Base-by-base conservation (phyloP, 1,140 invertebrate species). In the Parapsyche elsis region DNA sequence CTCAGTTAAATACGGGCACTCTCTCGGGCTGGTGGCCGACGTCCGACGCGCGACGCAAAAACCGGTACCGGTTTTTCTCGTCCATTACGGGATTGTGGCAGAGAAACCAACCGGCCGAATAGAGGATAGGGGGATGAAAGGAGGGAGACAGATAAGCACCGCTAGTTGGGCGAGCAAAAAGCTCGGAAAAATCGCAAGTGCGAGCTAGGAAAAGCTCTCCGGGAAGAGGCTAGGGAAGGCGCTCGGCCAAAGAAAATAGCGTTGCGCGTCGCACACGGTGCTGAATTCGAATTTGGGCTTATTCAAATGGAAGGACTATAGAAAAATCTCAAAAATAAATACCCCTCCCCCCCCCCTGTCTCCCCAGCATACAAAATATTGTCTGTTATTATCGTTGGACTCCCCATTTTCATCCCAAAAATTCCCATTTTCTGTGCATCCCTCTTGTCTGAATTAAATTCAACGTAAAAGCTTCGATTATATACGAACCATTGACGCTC, bases 101-200 rank as follows among this genome's bases (percentile, higher is more conserved):
- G 49, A 53, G 16, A 53, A 53, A 53, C 1, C 10, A 5, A 10
- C 10, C 16, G 49, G 49, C 49, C 49, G 12, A 53, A 53, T 1
- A 10, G 16, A 14, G 16, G 49, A 53, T 14, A 38, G 30, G 30
- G 30, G 30, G 30, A 38, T 38, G 30, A 38, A 7, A 7, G 5
- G 57, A 61, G 30, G 5, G 57, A 61, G 57, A 61, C 64, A 67
- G 64, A 67, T 67, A 67, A 67, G 64, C 64, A 23, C 64, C 30
- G 19, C 24, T 23, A 23, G 64, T 67, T 30, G 64, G 12, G 12
- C 2, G 16, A 53, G 49, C 49, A 16, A 26, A 24, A 24, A 30
- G 24, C 21, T 67, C 19, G 24, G 21, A 67, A 67, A 67, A 24
- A 26, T n/a, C 9, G 21, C 21, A 24, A 5, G 24, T 21, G 21